phyloP scores from a whole-genome alignment of 2,888 invertebrate genomes.

The Trisateles emortualis region DNA sequence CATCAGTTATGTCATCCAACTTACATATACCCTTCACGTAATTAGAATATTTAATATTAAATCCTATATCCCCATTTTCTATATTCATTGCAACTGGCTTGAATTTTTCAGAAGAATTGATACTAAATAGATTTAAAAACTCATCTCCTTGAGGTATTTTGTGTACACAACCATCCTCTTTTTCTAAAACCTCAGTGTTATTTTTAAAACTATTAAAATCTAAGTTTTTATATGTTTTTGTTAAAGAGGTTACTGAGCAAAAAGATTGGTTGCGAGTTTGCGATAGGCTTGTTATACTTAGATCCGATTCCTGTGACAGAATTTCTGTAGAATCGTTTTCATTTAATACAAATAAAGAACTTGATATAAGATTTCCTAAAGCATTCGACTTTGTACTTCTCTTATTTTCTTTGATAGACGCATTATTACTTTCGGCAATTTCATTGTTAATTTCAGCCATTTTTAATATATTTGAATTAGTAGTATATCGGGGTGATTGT shows the following conservation, averaged over 20 bases:
- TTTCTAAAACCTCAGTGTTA: conserved; percentile 5
- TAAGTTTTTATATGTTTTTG: conserved; percentile 70
- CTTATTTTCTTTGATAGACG: not conserved
- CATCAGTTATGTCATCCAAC: conserved; percentile 38
- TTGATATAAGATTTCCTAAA: conserved; percentile 61
- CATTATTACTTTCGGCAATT: not conserved
- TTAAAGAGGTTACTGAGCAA: conserved; percentile 62
- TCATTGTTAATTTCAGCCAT: not conserved
- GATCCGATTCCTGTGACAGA: conserved; percentile 38
- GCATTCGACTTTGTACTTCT: conserved; percentile 14
- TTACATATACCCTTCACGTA: conserved; percentile 52
- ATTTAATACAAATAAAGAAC: conserved; percentile 66
- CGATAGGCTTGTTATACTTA: conserved; percentile 42
- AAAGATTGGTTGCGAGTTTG: conserved; percentile 54
- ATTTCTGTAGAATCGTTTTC: conserved; percentile 53
- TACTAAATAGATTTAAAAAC: conserved; percentile 60
- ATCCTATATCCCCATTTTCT: conserved; percentile 71
- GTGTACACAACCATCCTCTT: conserved; percentile 29
- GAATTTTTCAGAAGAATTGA: conserved; percentile 15
- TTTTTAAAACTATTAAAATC: conserved; percentile 65
- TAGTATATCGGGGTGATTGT: not conserved
- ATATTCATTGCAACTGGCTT: conserved; percentile 61
- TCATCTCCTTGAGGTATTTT: conserved; percentile 59
- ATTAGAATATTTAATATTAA: conserved; percentile 65
- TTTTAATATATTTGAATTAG: not conserved